Evolutionary conservation across 1,140 invertebrate species (phyloP), one percentile per base, ranked within the genome.

Genomic region (Eufriesea mexicana): DNA sequence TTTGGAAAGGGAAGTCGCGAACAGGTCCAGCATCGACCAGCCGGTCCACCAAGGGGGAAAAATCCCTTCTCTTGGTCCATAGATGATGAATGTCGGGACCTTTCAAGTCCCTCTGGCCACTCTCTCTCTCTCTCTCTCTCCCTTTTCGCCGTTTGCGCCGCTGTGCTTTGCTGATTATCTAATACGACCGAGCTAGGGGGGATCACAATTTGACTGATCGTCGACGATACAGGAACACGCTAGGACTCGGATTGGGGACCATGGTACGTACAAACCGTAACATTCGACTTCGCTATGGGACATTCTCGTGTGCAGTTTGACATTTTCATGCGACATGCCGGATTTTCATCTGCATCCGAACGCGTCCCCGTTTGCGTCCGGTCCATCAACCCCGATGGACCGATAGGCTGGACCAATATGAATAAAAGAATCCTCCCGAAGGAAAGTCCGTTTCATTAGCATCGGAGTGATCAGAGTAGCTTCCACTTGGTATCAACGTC

Each of bases 41-140:
- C 35, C 76, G 51, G 59, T 86, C 49, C 25, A 64, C 49, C 25
- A 64, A 45, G 62, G 73, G 80, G 77, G 57, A 51, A 76, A 64
- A 78, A 68, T 55, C 78, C 85, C 35, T 64, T 81, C 82, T 78
- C 51, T 8, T n/a, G n/a, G 70, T 47, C 61, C 80, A 79, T 86
- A 66, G 83, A 89, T 89, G 87, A 85, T 89, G 89, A 82, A 89
- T 85, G 85, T 85, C 83, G 85, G 87, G 83, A 57, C 74, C 85
- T 89, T 89, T 89, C 86, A 89, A 89, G 85, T 83, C 80, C 77
- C 64, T 77, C 62, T 62, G 59, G 72, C 83, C 55, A n/a, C 47
- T 54, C 81, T 76, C 62, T 62, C 47, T 12, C 47, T 54, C 81
- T 76, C 62, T 62, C 47, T 12, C 23, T 28, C 71, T 42, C 23